phyloP scores from a whole-genome alignment of 1,140 invertebrate genomes.

The Hetaerina americana region DNA sequence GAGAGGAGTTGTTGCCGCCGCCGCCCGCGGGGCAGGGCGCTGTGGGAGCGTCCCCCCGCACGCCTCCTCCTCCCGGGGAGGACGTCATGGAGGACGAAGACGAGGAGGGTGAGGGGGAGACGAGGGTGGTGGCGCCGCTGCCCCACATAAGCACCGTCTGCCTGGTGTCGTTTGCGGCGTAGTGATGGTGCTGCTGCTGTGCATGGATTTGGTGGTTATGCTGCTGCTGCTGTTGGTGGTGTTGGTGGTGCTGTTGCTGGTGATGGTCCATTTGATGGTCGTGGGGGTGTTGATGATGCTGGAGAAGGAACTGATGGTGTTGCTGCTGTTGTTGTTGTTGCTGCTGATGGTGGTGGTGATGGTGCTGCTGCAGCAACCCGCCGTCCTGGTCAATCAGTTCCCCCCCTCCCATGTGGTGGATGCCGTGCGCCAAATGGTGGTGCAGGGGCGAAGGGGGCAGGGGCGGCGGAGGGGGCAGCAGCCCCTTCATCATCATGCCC shows the following conservation, averaged over 20 bases:
- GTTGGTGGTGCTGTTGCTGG: constrained; percentile 3
- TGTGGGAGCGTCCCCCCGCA: not conserved
- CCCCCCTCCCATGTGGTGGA: constrained; percentile 11
- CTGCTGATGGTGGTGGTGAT: too few relatives aligned
- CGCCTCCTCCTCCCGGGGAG: not conserved
- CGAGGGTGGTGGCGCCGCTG: constrained; percentile 24
- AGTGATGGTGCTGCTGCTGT: constrained; percentile 34
- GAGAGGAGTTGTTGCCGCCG: constrained; percentile 21
- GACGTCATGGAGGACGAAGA: not conserved
- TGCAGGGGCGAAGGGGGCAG: constrained; percentile 10
- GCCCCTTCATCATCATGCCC: constrained; percentile 24
- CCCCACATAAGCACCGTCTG: constrained; percentile 85
- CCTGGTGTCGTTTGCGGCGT: constrained; percentile 30
- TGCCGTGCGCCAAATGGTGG: constrained; percentile 22
- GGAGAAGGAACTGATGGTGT: constrained; percentile 7
- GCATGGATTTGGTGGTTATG: constrained; percentile 25
- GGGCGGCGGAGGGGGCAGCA: constrained; percentile 28
- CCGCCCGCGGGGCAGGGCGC: constrained; percentile 29
- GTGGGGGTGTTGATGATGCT: constrained; percentile 18
- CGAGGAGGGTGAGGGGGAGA: constrained; percentile 24
- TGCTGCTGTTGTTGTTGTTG: not conserved
- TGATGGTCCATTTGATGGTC: constrained; percentile 10
- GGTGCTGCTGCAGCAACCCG: constrained; percentile 20
- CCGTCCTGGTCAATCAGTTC: constrained; percentile 22
- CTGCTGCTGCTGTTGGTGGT: constrained; percentile 29